These are phyloP conservation scores for Drosophila meridiana DNA, from an alignment of 2,888 invertebrate species.

Conservation along the genomic window DNA sequence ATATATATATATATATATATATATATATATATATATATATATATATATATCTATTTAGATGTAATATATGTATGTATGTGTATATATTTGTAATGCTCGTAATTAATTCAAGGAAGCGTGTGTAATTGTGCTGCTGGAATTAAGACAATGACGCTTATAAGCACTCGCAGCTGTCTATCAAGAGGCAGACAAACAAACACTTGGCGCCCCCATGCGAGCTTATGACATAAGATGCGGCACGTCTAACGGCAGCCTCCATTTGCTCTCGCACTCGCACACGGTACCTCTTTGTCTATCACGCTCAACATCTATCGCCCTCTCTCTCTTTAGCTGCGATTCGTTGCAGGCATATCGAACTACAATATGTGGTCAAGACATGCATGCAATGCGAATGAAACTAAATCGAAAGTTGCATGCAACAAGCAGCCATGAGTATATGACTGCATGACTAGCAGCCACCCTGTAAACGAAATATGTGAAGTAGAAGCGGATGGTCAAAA, in stretches of 20 bases:
- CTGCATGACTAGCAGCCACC: not conserved
- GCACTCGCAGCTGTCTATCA: constrained; percentile 57
- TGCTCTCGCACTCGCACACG: constrained; percentile 3
- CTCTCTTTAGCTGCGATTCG: constrained; percentile 21
- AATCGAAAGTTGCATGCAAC: constrained; percentile 79
- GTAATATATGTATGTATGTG: not conserved
- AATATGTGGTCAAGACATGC: constrained; percentile 79
- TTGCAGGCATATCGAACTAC: constrained; percentile 60
- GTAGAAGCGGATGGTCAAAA: too few relatives aligned
- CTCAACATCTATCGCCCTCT: not conserved
- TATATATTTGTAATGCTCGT: constrained; percentile 22
- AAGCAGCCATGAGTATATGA: constrained; percentile 4
- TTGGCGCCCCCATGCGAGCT: constrained; percentile 50
- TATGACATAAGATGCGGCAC: constrained; percentile 78
- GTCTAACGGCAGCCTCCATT: constrained; percentile 70
- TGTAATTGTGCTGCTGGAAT: constrained; percentile 63
- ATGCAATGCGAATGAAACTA: constrained; percentile 77
- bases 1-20: not conserved
- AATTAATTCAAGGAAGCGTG: constrained; percentile 77
- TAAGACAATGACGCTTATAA: constrained; percentile 62
- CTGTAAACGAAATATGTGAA: not conserved
- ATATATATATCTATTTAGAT: not conserved
- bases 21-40: too few relatives aligned
- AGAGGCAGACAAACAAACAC: constrained; percentile 35
- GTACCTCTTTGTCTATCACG: constrained; percentile 2